Conservation (phyloP, 2,797 vertebrate species). For the Schizothorax lantsangensis region DNA sequence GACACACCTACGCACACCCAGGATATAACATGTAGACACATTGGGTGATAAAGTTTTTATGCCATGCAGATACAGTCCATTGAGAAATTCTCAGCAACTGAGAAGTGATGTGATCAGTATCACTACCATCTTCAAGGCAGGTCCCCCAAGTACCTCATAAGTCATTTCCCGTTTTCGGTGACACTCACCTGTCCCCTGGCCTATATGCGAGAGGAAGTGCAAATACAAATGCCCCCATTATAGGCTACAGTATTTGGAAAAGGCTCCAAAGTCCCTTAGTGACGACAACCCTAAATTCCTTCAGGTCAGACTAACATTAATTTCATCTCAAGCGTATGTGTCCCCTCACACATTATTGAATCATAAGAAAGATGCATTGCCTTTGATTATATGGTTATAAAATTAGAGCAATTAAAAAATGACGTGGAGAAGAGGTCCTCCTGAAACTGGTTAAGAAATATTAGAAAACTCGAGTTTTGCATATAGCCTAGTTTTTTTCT, state of each 20-base stretch:
- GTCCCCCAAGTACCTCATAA: constrained; percentile 18
- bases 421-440: constrained; percentile 4
- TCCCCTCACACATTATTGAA: not conserved
- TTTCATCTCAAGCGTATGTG: not conserved
- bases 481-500: not conserved
- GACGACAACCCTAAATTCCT: constrained; percentile 34
- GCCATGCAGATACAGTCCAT: constrained; percentile 27
- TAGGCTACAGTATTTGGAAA: constrained; percentile 20
- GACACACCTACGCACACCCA: constrained; percentile 42
- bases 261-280: constrained; percentile 17
- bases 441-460: not conserved
- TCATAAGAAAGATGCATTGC: not conserved
- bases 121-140: constrained; percentile 36
- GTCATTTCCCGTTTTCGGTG: constrained; percentile 14
- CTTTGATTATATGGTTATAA: constrained; percentile 1
- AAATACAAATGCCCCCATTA: constrained; percentile 17
- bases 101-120: constrained; percentile 30
- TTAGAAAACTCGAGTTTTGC: not conserved
- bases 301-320: constrained; percentile 25
- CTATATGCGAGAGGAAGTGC: constrained; percentile 11
- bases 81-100: constrained; percentile 40
- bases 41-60: constrained; percentile 29
- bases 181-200: not conserved
- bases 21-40: constrained; percentile 29
- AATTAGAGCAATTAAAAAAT: constrained; percentile 15